A percentile compares a stretch with the other conserved stretches of the same genome.
Evolutionary conservation across 1,140 invertebrate species (phyloP).

Genomic region (Eurosta solidaginis): DNA sequence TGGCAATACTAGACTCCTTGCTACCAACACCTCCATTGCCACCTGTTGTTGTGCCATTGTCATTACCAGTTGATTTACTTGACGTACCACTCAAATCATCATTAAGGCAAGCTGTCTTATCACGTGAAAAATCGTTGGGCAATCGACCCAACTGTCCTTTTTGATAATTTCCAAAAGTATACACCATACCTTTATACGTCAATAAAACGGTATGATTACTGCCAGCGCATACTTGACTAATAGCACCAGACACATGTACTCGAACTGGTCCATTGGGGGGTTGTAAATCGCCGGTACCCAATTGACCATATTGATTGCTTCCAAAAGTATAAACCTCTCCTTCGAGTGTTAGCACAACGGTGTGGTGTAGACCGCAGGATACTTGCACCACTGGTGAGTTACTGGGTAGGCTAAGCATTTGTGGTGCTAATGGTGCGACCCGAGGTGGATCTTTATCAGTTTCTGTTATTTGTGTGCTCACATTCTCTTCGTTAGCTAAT

Average conservation of each 20-base stretch:
- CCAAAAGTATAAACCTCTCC: conserved; percentile 86
- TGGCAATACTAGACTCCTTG: conserved; percentile 41
- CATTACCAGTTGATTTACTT: conserved; percentile 36
- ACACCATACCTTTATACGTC: conserved; percentile 88
- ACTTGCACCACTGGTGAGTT: conserved; percentile 79
- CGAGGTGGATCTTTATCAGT: conserved; percentile 69
- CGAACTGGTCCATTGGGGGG: conserved; percentile 75
- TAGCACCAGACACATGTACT: conserved; percentile 72
- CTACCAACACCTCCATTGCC: neutral
- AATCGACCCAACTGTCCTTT: conserved; percentile 88
- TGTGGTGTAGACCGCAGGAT: conserved; percentile 89
- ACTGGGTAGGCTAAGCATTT: conserved; percentile 71
- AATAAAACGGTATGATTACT: conserved; percentile 93
- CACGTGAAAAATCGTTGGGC: conserved; percentile 57
- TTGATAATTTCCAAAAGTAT: conserved; percentile 91
- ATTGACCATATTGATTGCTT: conserved; percentile 92
- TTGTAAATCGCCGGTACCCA: conserved; percentile 85
- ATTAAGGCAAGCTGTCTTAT: conserved; percentile 35
- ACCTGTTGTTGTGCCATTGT: conserved; percentile 41
- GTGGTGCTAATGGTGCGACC: conserved; percentile 74
- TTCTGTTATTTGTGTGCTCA: conserved; percentile 61
- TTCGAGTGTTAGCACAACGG: conserved; percentile 66
- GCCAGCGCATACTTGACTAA: conserved; percentile 83
- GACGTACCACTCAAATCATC: conserved; percentile 30
- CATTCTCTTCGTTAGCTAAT: conserved; percentile 37